These are phyloP conservation scores for Oostethus manadensis DNA, from an alignment of 2,113 vertebrate species.

Conservation along the genomic window DNA sequence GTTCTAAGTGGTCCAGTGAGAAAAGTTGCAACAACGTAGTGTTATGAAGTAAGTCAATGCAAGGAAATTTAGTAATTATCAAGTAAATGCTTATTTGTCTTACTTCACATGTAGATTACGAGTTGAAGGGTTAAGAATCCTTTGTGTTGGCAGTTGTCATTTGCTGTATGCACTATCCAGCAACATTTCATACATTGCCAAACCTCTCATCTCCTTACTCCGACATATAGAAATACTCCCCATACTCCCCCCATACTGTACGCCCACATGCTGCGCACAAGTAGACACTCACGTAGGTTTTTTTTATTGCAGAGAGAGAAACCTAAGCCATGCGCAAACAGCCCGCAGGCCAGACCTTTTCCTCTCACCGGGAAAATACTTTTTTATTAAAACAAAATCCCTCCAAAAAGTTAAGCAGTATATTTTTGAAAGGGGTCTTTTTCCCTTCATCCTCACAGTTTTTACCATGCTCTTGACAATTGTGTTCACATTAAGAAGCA, in stretches of 20 bases:
- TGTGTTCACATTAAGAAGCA: constrained; percentile 29
- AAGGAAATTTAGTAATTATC: too few relatives aligned
- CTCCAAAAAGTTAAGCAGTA: constrained; percentile 35
- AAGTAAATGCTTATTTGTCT: too few relatives aligned
- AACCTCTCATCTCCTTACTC: too few relatives aligned
- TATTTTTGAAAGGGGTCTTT: constrained; percentile 23
- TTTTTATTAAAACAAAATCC: constrained; percentile 66
- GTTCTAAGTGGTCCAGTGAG: too few relatives aligned
- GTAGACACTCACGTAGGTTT: constrained; percentile 45
- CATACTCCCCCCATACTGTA: not conserved
- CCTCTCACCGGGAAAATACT: constrained; percentile 52
- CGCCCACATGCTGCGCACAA: constrained; percentile 31
- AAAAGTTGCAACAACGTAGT: too few relatives aligned
- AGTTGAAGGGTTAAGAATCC: too few relatives aligned
- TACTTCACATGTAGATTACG: too few relatives aligned
- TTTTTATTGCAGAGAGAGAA: constrained; percentile 67
- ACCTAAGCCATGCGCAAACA: constrained; percentile 67
- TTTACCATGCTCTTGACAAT: constrained; percentile 57
- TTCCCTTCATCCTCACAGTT: constrained; percentile 19
- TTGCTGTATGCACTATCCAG: too few relatives aligned
- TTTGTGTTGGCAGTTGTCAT: too few relatives aligned
- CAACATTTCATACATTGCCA: too few relatives aligned
- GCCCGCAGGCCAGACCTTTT: constrained; percentile 41
- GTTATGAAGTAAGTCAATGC: too few relatives aligned
- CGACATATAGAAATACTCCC: too few relatives aligned